Evolutionary conservation across 2,797 vertebrate species (phyloP), one percentile per base, ranked within the genome.

Genomic region (Acestrorhynchus altus): DNA sequence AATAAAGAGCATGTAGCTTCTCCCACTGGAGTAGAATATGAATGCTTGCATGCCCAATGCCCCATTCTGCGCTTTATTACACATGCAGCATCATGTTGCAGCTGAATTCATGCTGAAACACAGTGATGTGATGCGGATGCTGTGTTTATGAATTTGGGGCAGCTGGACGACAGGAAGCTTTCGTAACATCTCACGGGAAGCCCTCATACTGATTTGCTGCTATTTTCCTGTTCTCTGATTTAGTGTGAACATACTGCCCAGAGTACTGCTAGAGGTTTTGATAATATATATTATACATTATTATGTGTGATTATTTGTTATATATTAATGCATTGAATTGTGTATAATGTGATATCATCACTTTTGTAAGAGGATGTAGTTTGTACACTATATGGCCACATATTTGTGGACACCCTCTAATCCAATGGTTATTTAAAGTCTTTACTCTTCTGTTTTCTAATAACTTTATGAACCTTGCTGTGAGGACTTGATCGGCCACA

Each of bases 1-100:
- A 77, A 74, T 74, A 69, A 69, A 44, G 70, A 69, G 69, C n/a
- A 16, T 77, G 74, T 67, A 63, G 56, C 60, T 57, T 73, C 70
- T 73, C 61, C 56, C 64, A 26, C 54, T 73, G 70, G 74, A 76
- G 74, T 46, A 31, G 63, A 76, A 76, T 77, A 72, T 61, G 51
- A 54, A 49, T 69, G 47, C 40, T 61, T 12, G 47, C 74, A 72
- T 71, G 70, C 39, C 39, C 63, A 26, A 39, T 56, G 61, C 8
- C 69, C 74, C 59, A 69, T 52, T 56, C 72, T 71, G 67, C 35
- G 28, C 74, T 61, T 39, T 61, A 54, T 81, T 81, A 52, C 52
- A 39, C 74, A 72, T 72, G 69, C 79, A 67, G 73, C 59, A 71
- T 54, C 16, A 60, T 71, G 20, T 31, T 12, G 7, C 64, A 64